Evolutionary conservation across 2,113 vertebrate species (phyloP).

Genomic region (Puntigrus tetrazona): DNA sequence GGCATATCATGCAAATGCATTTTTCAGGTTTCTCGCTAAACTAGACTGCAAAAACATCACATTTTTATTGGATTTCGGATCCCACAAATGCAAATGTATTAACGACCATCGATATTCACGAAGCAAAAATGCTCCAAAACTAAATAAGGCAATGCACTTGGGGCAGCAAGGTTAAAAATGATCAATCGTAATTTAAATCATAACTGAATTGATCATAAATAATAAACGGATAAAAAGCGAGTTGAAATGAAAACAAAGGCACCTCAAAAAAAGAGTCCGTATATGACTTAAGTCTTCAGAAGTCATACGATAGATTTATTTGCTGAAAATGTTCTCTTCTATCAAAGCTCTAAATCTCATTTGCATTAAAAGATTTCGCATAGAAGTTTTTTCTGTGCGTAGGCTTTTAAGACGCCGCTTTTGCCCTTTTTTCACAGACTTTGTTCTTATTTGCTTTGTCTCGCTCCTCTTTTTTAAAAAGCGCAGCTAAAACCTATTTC

Average conservation of each 20-base stretch:
- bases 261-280: not conserved
- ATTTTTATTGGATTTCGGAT: not conserved
- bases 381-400: not conserved
- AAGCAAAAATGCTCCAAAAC: not conserved
- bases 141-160: not conserved
- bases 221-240: no score
- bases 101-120: not conserved
- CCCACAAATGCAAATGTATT: not conserved
- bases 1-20: not conserved
- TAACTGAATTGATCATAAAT: no score
- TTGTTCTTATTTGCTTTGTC: not conserved
- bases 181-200: no score
- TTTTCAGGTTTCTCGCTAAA: not conserved
- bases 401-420: not conserved
- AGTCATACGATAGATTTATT: not conserved
- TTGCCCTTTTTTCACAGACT: not conserved
- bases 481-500: not conserved
- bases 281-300: not conserved
- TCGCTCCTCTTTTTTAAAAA: not conserved
- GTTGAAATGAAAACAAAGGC: no score
- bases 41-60: not conserved
- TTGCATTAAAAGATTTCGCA: not conserved
- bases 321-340: not conserved
- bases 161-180: no score
- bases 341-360: not conserved